These are phyloP conservation scores for Echiichthys vipera DNA, from an alignment of 2,797 vertebrate species.

Conservation along the genomic window DNA sequence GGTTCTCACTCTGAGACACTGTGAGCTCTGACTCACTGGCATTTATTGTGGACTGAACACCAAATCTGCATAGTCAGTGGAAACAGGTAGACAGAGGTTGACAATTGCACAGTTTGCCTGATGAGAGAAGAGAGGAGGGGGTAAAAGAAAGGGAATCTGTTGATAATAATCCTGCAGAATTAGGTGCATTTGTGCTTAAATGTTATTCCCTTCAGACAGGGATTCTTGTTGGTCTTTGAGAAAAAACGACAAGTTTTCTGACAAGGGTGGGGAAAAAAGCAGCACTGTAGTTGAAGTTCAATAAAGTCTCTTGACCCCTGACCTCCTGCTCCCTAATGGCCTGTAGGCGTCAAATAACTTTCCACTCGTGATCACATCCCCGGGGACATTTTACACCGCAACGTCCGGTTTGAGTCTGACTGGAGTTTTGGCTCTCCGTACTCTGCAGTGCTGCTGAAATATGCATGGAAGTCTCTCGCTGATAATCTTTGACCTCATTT, in stretches of 20 bases:
- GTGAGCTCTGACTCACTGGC: conserved; percentile 40
- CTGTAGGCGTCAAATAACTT: conserved; percentile 28
- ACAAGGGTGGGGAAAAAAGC: background rate
- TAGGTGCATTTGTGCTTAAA: background rate
- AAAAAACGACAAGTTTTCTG: background rate
- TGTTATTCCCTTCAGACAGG: background rate
- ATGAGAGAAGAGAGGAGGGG: background rate
- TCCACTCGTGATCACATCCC: conserved; percentile 33
- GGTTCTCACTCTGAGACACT: conserved; percentile 39
- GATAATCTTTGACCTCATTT: conserved; percentile 61
- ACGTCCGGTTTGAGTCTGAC: conserved; percentile 9
- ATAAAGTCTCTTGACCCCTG: conserved; percentile 39
- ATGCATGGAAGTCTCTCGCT: conserved; percentile 56
- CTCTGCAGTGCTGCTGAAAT: conserved; percentile 61
- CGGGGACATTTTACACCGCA: conserved; percentile 6
- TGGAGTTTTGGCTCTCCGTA: background rate
- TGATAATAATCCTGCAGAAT: background rate
- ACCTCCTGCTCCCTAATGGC: conserved; percentile 5
- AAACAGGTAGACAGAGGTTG: conserved; percentile 29
- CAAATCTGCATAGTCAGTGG: conserved; percentile 41
- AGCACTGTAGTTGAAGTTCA: conserved; percentile 18
- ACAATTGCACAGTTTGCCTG: conserved; percentile 10
- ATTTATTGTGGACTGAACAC: conserved; percentile 28
- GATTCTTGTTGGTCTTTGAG: background rate
- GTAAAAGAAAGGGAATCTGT: background rate